These are phyloP conservation scores for Ligdia adustata DNA, from an alignment of 2,888 invertebrate genomes.

Conservation along the genomic window DNA sequence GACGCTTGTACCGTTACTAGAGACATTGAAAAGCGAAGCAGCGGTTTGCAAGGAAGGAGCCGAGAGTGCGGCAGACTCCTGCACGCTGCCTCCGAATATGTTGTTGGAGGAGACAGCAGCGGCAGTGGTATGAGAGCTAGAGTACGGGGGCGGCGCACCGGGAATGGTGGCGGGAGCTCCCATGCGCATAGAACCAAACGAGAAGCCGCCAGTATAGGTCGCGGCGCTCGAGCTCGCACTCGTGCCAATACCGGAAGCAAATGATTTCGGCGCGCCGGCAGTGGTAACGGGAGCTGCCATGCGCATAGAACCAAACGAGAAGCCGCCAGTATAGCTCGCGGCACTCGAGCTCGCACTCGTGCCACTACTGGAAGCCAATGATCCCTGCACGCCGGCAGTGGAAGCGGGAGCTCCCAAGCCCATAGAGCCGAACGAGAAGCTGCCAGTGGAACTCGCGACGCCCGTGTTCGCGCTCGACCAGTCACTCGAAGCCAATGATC, in stretches of 20 bases:
- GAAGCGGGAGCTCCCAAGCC: background rate
- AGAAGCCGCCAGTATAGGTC: background rate
- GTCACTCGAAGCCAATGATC: background rate
- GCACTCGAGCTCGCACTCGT: too few species aligned
- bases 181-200: conserved; percentile 5
- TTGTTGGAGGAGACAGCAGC: background rate
- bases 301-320: too few species aligned
- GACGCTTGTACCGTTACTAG: too few species aligned
- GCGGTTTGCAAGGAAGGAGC: too few species aligned
- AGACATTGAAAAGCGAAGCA: too few species aligned
- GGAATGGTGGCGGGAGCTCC: conserved; percentile 27
- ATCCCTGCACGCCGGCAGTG: background rate
- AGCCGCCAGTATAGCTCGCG: background rate
- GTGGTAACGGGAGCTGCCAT: background rate
- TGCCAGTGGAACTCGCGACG: conserved; percentile 1
- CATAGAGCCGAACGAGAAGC: too few species aligned
- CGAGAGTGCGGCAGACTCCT: conserved; percentile 31
- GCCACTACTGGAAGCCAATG: too few species aligned
- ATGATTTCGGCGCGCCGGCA: background rate
- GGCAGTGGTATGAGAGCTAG: conserved; percentile 37
- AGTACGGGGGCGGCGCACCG: conserved; percentile 42
- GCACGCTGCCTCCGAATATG: conserved; percentile 36
- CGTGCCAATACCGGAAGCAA: conserved; percentile 1
- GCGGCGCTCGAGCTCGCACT: background rate
- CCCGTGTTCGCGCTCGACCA: too few species aligned